A percentile compares a stretch with the other conserved stretches of the same genome.
phyloP scores from a whole-genome alignment of 2,797 vertebrate genomes.

The Cuculus canorus region DNA sequence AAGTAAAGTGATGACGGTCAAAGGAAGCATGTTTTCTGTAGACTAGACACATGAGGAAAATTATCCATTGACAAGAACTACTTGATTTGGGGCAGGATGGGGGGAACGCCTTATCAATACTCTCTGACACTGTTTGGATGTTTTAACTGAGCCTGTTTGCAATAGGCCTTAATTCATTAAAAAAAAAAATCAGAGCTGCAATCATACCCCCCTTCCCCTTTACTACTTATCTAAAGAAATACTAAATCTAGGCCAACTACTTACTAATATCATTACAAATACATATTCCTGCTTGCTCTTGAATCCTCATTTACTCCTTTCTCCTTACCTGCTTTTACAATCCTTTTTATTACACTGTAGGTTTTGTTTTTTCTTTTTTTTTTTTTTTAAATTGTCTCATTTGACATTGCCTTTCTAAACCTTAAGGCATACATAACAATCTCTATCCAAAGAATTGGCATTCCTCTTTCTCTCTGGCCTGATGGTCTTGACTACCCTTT shows the following conservation, averaged over 20 bases:
- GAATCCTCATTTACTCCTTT: not conserved
- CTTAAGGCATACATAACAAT: too few relatives aligned
- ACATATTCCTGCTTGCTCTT: not conserved
- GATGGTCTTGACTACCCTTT: too few relatives aligned
- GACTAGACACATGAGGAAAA: not conserved
- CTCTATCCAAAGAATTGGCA: too few relatives aligned
- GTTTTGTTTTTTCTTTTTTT: too few relatives aligned
- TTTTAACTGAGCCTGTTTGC: not conserved
- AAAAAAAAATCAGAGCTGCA: not conserved
- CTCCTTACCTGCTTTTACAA: too few relatives aligned
- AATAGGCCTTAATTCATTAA: not conserved
- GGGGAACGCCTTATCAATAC: not conserved
- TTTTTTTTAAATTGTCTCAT: too few relatives aligned
- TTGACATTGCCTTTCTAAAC: too few relatives aligned
- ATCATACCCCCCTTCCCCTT: rapidly evolving
- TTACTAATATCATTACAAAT: not conserved
- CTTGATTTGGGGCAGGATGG: too few relatives aligned
- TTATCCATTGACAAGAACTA: not conserved
- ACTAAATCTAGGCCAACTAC: not conserved
- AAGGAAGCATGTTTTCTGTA: not conserved
- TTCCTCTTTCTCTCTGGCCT: too few relatives aligned
- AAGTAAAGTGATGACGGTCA: not conserved
- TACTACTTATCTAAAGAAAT: too few relatives aligned
- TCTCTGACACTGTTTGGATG: not conserved
- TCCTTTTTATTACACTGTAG: too few relatives aligned